These are phyloP conservation scores for Vombatus ursinus DNA, from an alignment of 2,113 vertebrate species.

Conservation along the genomic window DNA sequence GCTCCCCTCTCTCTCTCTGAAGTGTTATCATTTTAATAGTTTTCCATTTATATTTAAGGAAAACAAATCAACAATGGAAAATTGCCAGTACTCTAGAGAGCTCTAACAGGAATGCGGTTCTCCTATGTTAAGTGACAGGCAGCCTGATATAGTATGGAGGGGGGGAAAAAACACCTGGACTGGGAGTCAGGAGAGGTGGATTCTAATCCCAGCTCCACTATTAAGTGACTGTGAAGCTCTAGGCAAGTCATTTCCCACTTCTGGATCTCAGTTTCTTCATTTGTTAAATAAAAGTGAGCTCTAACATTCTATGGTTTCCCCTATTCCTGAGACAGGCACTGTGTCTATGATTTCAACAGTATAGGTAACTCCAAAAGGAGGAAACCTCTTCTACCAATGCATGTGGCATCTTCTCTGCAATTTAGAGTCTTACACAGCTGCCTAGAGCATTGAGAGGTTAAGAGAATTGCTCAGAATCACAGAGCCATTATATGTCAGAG, in stretches of 20 bases:
- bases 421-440: neutral
- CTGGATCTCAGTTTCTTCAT: neutral
- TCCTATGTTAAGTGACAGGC: neutral
- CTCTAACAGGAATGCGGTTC: neutral
- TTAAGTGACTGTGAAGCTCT: neutral
- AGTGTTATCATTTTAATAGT: accelerated
- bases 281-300: neutral
- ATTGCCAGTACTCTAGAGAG: neutral
- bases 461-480: neutral
- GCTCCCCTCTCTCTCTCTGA: neutral
- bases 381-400: neutral
- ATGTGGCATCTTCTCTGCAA: neutral
- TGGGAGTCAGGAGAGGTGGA: neutral
- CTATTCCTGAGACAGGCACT: neutral
- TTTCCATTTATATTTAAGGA: neutral
- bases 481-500: neutral
- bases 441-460: neutral
- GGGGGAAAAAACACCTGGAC: neutral
- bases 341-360: neutral
- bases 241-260: neutral
- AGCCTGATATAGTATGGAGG: neutral
- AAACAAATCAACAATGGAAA: slow-evolving; percentile 27
- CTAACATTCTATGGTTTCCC: neutral
- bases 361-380: neutral
- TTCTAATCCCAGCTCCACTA: neutral